These are phyloP conservation scores for Notothenia rossii DNA, from an alignment of 2,113 vertebrate genomes.

Conservation along the genomic window DNA sequence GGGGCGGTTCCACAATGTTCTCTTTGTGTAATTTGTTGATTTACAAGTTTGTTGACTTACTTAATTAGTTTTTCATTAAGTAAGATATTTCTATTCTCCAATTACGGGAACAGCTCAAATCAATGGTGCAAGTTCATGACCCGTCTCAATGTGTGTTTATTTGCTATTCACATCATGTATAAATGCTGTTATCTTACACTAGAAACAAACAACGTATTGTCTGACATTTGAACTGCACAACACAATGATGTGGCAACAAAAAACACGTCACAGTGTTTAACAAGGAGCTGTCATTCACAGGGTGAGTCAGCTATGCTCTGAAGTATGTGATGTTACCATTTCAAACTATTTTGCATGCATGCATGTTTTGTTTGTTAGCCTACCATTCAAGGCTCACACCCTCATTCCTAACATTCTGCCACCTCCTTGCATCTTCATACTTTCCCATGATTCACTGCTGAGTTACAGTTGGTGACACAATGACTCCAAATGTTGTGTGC, in stretches of 20 bases:
- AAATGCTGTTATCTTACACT: background rate
- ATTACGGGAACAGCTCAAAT: background rate
- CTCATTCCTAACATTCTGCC: constrained; percentile 56
- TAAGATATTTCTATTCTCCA: background rate
- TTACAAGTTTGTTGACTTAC: background rate
- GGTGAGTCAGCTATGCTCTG: background rate
- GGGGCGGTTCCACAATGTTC: background rate
- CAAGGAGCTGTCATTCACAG: background rate
- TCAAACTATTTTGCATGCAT: constrained; percentile 17
- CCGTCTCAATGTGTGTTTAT: background rate
- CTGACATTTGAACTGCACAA: background rate
- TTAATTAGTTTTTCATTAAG: background rate
- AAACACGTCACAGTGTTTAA: background rate
- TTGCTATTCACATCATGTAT: no score
- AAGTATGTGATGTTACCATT: constrained; percentile 27
- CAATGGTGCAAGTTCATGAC: background rate
- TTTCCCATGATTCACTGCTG: constrained; percentile 40
- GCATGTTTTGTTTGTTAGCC: background rate
- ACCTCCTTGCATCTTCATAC: constrained; percentile 5
- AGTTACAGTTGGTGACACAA: background rate
- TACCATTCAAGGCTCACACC: constrained; percentile 40
- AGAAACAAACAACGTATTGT: background rate
- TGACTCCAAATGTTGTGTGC: background rate
- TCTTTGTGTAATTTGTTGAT: background rate
- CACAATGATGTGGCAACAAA: background rate